Evolutionary conservation across 30 jellyfish, hydroid and myxozoan species (phyloP), one percentile per base, ranked within the genome.

Genomic region (Cassiopea andromeda): DNA sequence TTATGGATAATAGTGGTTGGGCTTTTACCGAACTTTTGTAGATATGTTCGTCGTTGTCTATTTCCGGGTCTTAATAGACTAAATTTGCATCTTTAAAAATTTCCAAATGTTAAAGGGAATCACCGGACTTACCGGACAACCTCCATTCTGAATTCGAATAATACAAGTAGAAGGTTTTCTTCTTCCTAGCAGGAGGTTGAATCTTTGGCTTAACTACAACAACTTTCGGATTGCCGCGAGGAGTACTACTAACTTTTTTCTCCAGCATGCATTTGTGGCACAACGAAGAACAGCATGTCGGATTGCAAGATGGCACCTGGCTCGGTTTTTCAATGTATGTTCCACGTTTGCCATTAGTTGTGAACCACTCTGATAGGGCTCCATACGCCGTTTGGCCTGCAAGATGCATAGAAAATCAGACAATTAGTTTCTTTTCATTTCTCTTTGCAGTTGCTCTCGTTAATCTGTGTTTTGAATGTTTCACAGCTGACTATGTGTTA

Each of bases 301-400:
- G 98, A 80, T 94, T 94, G 81, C 98, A 94, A 2, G 97, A 84
- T 50, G 98, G 97, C 48, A 50, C 60, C 70, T 81, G 75, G 17
- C 66, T 71, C 49, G 90, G 85, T 54, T 90, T 70, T 77, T 94
- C 98, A 15, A 94, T 79, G 69, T 94, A 94, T 5, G 97, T 82
- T 0, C 98, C 98, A 47, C 85, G 81, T 50, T 68, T 68, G 10
- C 98, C 98, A 75, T 81, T 92, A 49, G 89, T 84, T 47, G 85
- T 70, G 74, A 73, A 94, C 98, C 98, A 94, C 80, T 94, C 97
- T 54, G 98, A 82, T 54, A 94, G 71, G 1, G 96, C 98, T 15
- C 79, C 83, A 88, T 94, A 94, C 15, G 98, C 98, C 0, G 97
- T 90, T 59, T 82, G 92, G 44, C 98, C 98, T 94, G 77, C 16